Base-by-base conservation (phyloP, 2,888 invertebrate genomes). In the Microctonus hyperodae region DNA sequence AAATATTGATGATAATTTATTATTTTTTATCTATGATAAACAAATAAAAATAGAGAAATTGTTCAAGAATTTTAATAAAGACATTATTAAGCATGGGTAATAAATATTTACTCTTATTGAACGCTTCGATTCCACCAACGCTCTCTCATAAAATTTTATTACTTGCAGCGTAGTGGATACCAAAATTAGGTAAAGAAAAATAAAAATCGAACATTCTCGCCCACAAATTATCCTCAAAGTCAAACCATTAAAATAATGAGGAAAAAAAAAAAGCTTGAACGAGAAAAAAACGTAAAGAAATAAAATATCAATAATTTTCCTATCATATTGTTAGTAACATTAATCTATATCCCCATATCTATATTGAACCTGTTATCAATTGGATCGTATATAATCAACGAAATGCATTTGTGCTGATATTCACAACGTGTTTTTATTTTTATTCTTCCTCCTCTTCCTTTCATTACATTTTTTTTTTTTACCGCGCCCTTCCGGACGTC, bases 401-500 rank as follows among this genome's bases (percentile, higher is more conserved):
- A 76, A 78, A 78, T 81, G 81, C 79, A 81, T 81, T 82, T 78
- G 74, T 75, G 58, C 70, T 60, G 73, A 75, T 74, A 75, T 80
- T 55, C 13, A 55, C 28, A 13, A 13, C 33, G 25, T 3, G 22
- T 51, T 23, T 51, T 51, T 51, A n/a, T 31, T 33, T 76, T 79
- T 78, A 77, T 73, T 76, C 66, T 69, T 71, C 70, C 73, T 73
- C 5, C 13, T 25, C 20, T 23, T 9, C 22, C n/a, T 23, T 50
- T 23, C 20, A 20, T 50, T 33, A 76, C 78, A 78, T 78, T 73
- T 76, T 66, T 69, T 72, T 70, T 74, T 73, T 71, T 78, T 72
- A 79, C 79, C 82, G 75, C 82, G 78, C 82, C 83, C 82, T 81
- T 79, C 79, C 81, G 80, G 79, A 76, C 73, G 73, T 76, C 74